Conservation (phyloP, 2,888 invertebrate species). For the Plagodis pulveraria region DNA sequence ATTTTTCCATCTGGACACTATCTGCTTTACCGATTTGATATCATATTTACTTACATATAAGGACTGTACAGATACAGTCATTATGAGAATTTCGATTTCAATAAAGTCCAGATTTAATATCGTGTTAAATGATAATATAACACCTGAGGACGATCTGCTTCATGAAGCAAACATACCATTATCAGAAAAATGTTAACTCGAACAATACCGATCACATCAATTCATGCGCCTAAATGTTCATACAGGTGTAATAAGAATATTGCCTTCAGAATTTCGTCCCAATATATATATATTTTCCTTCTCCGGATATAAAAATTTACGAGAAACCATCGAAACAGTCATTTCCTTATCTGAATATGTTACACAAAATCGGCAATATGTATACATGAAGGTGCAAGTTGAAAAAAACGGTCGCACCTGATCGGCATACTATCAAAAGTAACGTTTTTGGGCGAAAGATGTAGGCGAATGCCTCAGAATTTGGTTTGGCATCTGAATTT, state of each 20-base stretch:
- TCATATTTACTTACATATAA: too few species aligned
- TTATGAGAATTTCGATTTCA: too few species aligned
- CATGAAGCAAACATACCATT: too few species aligned
- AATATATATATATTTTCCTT: constrained; percentile 29
- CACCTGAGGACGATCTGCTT: too few species aligned
- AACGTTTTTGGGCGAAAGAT: constrained; percentile 19
- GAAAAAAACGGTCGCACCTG: constrained; percentile 46
- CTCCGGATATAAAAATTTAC: constrained; percentile 57
- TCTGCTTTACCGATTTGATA: too few species aligned
- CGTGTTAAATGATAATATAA: too few species aligned
- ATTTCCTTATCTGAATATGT: constrained; percentile 44
- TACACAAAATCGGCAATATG: constrained; percentile 55
- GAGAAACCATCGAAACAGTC: constrained; percentile 46
- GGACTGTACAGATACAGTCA: too few species aligned
- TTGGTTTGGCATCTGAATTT: not conserved
- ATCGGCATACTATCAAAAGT: constrained; percentile 42
- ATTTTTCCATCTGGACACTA: too few species aligned
- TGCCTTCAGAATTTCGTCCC: constrained; percentile 23
- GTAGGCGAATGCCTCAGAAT: constrained; percentile 7
- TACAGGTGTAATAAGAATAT: constrained; percentile 20
- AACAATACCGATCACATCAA: not conserved
- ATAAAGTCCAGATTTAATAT: too few species aligned
- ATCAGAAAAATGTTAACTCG: too few species aligned
- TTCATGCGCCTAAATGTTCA: constrained; percentile 12
- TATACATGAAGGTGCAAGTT: constrained; percentile 53